Conservation (phyloP, 2,113 vertebrate species). For the Hypomesus transpacificus region DNA sequence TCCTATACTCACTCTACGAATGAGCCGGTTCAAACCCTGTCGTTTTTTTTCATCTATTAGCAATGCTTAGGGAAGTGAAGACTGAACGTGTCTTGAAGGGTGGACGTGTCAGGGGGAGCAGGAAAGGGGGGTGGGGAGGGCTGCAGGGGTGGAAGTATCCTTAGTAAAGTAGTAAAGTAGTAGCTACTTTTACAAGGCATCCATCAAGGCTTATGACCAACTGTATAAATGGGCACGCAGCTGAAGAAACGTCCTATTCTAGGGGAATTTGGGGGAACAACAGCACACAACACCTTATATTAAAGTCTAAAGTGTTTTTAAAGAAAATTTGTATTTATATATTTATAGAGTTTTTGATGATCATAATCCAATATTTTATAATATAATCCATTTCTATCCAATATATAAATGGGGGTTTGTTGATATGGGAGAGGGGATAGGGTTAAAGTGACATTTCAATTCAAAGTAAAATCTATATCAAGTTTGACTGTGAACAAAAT, state of each 20-base stretch:
- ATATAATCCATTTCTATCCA: conserved; percentile 55
- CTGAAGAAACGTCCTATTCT: conserved; percentile 40
- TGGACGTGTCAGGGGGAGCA: too few species aligned
- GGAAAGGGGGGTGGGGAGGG: conserved; percentile 44
- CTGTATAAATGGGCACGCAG: conserved; percentile 27
- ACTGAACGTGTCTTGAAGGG: too few species aligned
- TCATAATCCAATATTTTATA: conserved; percentile 51
- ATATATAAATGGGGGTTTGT: conserved; percentile 51
- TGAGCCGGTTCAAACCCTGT: too few species aligned
- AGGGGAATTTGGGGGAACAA: conserved; percentile 36
- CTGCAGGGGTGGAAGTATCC: conserved; percentile 43
- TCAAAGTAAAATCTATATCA: conserved; percentile 64
- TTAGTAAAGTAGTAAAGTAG: too few species aligned
- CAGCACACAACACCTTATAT: conserved; percentile 44
- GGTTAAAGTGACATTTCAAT: conserved; percentile 55
- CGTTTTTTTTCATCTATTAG: too few species aligned
- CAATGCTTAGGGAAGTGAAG: too few species aligned
- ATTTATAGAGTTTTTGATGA: conserved; percentile 29
- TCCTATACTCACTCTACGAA: too few species aligned
- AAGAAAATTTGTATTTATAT: conserved; percentile 48
- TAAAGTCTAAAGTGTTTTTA: conserved; percentile 53
- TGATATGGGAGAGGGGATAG: conserved; percentile 41
- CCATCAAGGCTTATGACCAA: conserved; percentile 26
- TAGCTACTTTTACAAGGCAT: conserved; percentile 26
- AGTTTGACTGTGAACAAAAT: conserved; percentile 50